Conservation (phyloP, 1,140 invertebrate species). For the Frieseomelitta varia region DNA sequence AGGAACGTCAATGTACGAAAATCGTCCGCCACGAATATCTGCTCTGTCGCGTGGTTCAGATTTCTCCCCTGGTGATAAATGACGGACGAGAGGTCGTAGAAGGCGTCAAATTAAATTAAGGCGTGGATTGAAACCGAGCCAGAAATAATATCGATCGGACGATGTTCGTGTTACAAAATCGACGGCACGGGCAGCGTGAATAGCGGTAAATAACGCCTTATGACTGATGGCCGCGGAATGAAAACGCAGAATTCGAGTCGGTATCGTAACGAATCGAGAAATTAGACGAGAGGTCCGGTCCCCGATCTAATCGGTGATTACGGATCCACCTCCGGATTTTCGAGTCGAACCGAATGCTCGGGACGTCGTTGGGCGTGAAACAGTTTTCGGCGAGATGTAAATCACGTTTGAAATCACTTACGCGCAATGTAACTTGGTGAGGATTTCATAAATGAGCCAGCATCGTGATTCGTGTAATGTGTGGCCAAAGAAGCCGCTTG, state of each 20-base stretch:
- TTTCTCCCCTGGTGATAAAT: slow-evolving; percentile 46
- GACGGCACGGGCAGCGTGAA: slow-evolving; percentile 23
- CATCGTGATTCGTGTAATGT: slow-evolving; percentile 12
- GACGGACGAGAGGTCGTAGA: slow-evolving; percentile 25
- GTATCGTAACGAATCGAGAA: slow-evolving; percentile 58
- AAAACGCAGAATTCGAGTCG: slow-evolving; percentile 55
- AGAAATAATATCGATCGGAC: slow-evolving; percentile 59
- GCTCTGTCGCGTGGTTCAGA: background rate
- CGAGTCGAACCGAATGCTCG: background rate
- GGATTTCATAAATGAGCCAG: slow-evolving; percentile 17
- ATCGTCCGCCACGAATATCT: slow-evolving; percentile 15
- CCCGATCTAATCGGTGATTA: slow-evolving; percentile 27
- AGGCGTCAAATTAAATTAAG: slow-evolving; percentile 59
- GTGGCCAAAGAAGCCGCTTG: slow-evolving; percentile 33
- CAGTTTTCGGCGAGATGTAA: background rate
- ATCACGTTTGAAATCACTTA: slow-evolving; percentile 29
- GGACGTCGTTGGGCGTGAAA: background rate
- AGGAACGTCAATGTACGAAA: slow-evolving; percentile 31
- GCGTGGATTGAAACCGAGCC: slow-evolving; percentile 42
- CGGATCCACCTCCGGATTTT: background rate
- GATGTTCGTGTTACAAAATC: background rate
- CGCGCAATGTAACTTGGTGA: background rate
- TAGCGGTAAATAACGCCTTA: slow-evolving; percentile 51
- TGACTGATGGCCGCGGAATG: slow-evolving; percentile 59
- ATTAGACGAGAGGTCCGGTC: slow-evolving; percentile 4